Conservation (phyloP, 2,888 invertebrate species). For the Stenoptilia bipunctidactyla region DNA sequence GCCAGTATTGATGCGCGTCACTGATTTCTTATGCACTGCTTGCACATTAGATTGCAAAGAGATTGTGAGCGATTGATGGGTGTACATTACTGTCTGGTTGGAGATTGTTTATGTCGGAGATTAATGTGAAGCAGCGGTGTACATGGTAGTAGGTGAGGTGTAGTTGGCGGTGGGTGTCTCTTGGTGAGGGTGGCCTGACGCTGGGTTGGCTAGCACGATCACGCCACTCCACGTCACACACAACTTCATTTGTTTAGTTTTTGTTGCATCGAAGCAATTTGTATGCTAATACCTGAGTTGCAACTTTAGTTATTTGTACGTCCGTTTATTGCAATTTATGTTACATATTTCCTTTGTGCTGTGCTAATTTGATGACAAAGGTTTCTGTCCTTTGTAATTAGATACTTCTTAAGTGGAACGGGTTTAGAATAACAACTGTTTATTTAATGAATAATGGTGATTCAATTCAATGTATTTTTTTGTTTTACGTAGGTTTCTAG, state of each 20-base stretch:
- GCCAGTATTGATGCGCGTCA: background rate
- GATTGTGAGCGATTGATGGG: too few species aligned
- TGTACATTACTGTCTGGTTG: background rate
- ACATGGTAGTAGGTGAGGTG: background rate
- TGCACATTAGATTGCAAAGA: too few species aligned
- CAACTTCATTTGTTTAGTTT: too few species aligned
- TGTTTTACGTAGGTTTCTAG: too few species aligned
- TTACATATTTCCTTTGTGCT: too few species aligned
- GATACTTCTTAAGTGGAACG: too few species aligned
- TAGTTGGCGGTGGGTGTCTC: background rate
- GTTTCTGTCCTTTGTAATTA: too few species aligned
- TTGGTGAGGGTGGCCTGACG: background rate
- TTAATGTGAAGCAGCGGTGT: background rate
- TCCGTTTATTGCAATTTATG: too few species aligned
- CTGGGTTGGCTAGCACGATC: conserved; percentile 1
- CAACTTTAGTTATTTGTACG: background rate
- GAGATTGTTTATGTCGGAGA: background rate
- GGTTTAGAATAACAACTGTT: too few species aligned
- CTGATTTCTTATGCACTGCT: background rate
- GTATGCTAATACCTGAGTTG: background rate
- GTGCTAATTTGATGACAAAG: too few species aligned
- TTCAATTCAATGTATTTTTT: too few species aligned
- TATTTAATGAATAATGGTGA: too few species aligned
- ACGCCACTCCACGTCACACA: background rate
- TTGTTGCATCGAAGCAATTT: background rate